Evolutionary conservation across 2,113 vertebrate species (phyloP), one percentile per base, ranked within the genome.

Genomic region (Bettongia penicillata): DNA sequence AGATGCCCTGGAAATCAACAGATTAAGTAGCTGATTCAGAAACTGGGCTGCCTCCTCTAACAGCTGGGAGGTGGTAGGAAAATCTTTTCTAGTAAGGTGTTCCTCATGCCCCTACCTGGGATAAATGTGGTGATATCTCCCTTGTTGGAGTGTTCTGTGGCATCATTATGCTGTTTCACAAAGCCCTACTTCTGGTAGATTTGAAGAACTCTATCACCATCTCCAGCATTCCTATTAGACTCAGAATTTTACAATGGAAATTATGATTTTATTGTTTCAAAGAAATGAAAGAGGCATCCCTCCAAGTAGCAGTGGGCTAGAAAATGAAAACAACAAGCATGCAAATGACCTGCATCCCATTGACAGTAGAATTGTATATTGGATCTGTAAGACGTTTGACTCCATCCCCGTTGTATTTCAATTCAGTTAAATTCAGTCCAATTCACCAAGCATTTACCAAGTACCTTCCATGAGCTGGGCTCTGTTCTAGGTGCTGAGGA

Each of bases 261-360:
- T 90, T 52, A 94, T 51, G 96, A 92, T 14, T 90, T 91, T 37
- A 91, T 90, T 94, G 51, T 93, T 51, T 95, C 53, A 50, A 57
- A 96, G 25, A 53, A 16, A 12, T 68, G 43, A 31, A 95, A 28
- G 31, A 37, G 52, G 51, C 95, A 51, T 49, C 91, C 93, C 93
- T 96, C 94, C 48, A 47, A 49, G 1, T 90, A 51, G 90, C 92
- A 93, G 84, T 47, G 93, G 90, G 49, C 57, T 95, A 55, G 28
- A 95, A 93, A 53, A 91, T 89, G 47, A 91, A 77, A 47, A 93
- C 23, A 89, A 91, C 12, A 90, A 37, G 53, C 61, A 90, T 92
- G 55, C 51, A 92, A 6, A 68, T 92, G 47, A 89, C 12, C 52
- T 84, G 57, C 0, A 68, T 77, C 24, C 28, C 91, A 28, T 53